These are phyloP conservation scores for Hipparchia semele DNA, from an alignment of 2,888 invertebrate species.

Conservation along the genomic window DNA sequence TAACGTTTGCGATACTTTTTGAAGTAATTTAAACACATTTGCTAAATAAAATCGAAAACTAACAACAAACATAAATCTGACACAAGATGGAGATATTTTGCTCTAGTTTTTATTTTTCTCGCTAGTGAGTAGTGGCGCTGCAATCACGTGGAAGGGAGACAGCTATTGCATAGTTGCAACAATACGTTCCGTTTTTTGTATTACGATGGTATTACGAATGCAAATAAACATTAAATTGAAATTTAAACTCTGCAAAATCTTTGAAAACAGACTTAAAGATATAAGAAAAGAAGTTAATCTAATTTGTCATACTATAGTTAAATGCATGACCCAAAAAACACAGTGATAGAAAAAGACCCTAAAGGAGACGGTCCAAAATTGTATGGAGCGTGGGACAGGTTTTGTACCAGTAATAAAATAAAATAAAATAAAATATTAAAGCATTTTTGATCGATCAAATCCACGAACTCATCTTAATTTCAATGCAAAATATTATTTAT, in stretches of 20 bases:
- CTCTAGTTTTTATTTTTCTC: slow-evolving; percentile 75
- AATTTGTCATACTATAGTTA: background rate
- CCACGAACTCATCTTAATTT: too few species aligned
- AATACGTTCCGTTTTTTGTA: slow-evolving; percentile 58
- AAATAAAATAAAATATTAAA: too few species aligned
- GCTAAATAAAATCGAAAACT: slow-evolving; percentile 68
- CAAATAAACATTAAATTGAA: background rate
- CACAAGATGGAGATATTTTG: slow-evolving; percentile 86
- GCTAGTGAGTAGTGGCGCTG: slow-evolving; percentile 78
- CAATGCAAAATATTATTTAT: too few species aligned
- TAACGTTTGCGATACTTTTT: slow-evolving; percentile 58
- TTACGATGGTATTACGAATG: background rate
- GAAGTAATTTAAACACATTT: slow-evolving; percentile 63
- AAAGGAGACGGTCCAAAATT: too few species aligned
- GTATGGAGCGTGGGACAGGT: too few species aligned
- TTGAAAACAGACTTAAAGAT: background rate
- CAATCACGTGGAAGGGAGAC: slow-evolving; percentile 59
- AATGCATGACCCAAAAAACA: background rate
- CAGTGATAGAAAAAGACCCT: background rate
- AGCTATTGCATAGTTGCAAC: slow-evolving; percentile 41
- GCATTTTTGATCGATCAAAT: too few species aligned
- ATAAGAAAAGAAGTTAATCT: background rate
- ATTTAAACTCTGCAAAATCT: background rate
- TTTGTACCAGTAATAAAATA: too few species aligned
- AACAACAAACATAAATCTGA: slow-evolving; percentile 85